A percentile compares a stretch with the other conserved stretches of the same genome.
phyloP scores from a whole-genome alignment of 2,113 vertebrate species.

The Aegypius monachus region DNA sequence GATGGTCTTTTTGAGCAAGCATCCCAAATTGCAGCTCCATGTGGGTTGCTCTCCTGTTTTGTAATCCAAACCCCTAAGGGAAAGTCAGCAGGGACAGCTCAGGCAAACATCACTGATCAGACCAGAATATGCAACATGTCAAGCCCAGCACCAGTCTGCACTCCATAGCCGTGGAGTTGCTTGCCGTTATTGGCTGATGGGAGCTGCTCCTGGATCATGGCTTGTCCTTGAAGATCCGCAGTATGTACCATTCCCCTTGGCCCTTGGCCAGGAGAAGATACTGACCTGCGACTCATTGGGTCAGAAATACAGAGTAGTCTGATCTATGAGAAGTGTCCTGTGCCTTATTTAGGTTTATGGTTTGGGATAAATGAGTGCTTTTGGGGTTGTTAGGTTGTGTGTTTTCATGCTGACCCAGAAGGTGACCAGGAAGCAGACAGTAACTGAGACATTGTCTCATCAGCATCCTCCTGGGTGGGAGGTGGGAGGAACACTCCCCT shows the following conservation, averaged over 20 bases:
- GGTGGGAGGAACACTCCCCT: not conserved
- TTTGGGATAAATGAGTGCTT: not conserved
- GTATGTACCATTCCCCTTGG: not conserved
- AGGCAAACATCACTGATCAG: not conserved
- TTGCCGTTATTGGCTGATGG: not conserved
- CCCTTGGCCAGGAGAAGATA: not conserved
- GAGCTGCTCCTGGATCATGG: not conserved
- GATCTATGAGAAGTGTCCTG: not conserved
- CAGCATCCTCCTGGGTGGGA: not conserved
- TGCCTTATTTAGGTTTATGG: not conserved
- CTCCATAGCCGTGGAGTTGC: not conserved
- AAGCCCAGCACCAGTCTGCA: not conserved
- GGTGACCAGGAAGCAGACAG: not conserved
- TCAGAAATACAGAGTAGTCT: not conserved
- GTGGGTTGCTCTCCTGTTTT: not conserved
- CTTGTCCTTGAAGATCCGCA: not conserved
- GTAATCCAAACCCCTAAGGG: not conserved
- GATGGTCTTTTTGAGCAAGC: not conserved
- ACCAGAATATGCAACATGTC: not conserved
- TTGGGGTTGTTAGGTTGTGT: not conserved
- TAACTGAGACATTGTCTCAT: slow-evolving; percentile 22
- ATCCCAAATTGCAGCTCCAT: not conserved
- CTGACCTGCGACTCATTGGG: not conserved
- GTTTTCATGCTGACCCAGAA: not conserved
- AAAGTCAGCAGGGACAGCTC: not conserved